Evolutionary conservation across 2,113 vertebrate species (phyloP), one percentile per base, ranked within the genome.

Genomic region (Rissa tridactyla): DNA sequence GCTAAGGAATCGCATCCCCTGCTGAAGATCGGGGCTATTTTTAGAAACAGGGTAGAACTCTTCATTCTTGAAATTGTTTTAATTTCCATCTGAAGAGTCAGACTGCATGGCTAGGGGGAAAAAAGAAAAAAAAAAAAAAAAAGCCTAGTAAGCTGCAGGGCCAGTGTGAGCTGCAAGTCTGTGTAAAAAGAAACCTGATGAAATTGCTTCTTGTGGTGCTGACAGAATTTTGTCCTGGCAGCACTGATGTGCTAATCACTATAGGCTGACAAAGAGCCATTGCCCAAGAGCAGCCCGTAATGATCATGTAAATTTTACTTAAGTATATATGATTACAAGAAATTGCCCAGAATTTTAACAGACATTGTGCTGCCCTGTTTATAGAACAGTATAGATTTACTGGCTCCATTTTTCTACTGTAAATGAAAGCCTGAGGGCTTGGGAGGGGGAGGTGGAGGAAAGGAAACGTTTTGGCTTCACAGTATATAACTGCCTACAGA

Each of bases 61-160:
- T 90, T 97, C 97, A 97, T 98, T 98, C 95, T 98, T 97, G 81
- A 97, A 97, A 97, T 97, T 90, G 81, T 97, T 98, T 97, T 98
- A 85, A 90, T 98, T 98, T 98, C 97, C 95, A 96, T 93, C 80
- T 27, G 40, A 97, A 97, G 90, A 98, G 83, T 96, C 91, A 97
- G 95, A 93, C 96, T 66, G 34, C 88, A 44, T 87, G 95, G 94
- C 83, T 93, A 29, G 40, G 57, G 52, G 38, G 47, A 51, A 11
- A 52, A 73, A 70, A 9, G 21, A 21, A 55, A 68, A 21, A 69
- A 71, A 90, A 91, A 91, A 94, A 75, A 58, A 96, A 82, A 92
- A 96, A 23, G 66, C 49, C 55, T 66, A 9, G 30, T 29, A 71
- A 82, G 62, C 60, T 93, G 77, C 78, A 76, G 60, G 88, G 61